Evolutionary conservation across 2,797 vertebrate species (phyloP), one percentile per base, ranked within the genome.

Genomic region (Gephyroberyx darwinii): DNA sequence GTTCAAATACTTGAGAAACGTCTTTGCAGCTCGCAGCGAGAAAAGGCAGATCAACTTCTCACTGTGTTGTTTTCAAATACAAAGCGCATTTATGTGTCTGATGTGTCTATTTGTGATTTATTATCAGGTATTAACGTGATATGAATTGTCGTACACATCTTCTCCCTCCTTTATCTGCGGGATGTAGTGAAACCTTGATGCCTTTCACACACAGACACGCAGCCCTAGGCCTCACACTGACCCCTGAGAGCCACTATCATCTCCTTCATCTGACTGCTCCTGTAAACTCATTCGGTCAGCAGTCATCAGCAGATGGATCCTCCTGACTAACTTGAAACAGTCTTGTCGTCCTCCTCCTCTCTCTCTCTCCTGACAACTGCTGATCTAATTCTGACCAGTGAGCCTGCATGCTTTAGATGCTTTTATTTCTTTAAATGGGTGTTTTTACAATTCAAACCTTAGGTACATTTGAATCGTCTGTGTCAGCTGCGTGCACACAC

Each of bases 261-360:
- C 55, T 57, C 1, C 22, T 54, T 78, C 57, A 56, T 53, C 55
- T 62, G 43, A n/a, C 58, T 60, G 33, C 48, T 80, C 53, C 74
- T 71, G 66, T 71, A 64, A 75, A 75, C 63, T 58, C 12, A 26
- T 73, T 81, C 68, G 57, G 68, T 83, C 78, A 82, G 77, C 75
- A 74, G 58, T 74, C 57, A 74, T 33, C 12, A 59, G 60, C 22
- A 41, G 57, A 75, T 71, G 14, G 58, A 48, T 74, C 71, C 81
- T 73, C 80, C 80, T 78, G 76, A 70, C 69, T 54, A 7, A 74
- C 59, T 68, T 77, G 62, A 82, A 77, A 74, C 58, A 69, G 37
- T 19, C 65, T 69, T 26, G 39, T 48, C 70, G 71, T 59, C 8
- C 1, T 51, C 31, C 37, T 69, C 16, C 0, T 65, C 41, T 78